Evolutionary conservation across 1,140 invertebrate species (phyloP), one percentile per base, ranked within the genome.

Genomic region (Pseudoatta argentina): DNA sequence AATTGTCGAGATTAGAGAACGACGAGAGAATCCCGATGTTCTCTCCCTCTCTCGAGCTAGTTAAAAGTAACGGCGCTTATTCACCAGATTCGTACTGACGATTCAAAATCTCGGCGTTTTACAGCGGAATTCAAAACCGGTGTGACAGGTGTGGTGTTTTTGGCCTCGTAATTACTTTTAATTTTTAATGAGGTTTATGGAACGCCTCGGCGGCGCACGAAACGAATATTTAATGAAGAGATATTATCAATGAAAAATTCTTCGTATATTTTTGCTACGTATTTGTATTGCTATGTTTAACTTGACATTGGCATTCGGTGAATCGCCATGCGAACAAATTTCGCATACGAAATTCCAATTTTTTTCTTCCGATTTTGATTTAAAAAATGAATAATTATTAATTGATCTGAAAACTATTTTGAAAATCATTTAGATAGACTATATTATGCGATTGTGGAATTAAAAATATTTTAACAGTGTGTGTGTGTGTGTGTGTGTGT

Each of bases 1-100:
- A 94, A 94, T 94, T 93, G 91, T 90, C 81, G 88, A 94, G 94
- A 95, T 95, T 93, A 92, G 93, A 92, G 93, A 90, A 88, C 88
- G 90, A 86, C 88, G 89, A 90, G 72, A 71, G 72, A 71, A 89
- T 90, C 89, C 67, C 91, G 77, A 88, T 81, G 73, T 71, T 85
- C 86, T 71, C 77, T 44, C 63, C 34, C 53, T 75, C 18, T n/a
- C 18, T 87, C 71, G 87, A 69, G 86, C 89, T 86, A 92, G 91
- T 93, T 92, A 91, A 92, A 92, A 92, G 88, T 92, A 92, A 93
- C 89, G 91, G 86, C 79, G 75, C 67, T 69, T 87, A 83, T 85
- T 89, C 66, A 79, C 78, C 27, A 59, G 75, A 64, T 59, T 71
- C 61, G 34, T 83, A 53, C 71, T 21, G 44, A 86, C 61, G 88